These are phyloP conservation scores for Acropternis orthonyx DNA, from an alignment of 2,797 vertebrate genomes.

Conservation along the genomic window DNA sequence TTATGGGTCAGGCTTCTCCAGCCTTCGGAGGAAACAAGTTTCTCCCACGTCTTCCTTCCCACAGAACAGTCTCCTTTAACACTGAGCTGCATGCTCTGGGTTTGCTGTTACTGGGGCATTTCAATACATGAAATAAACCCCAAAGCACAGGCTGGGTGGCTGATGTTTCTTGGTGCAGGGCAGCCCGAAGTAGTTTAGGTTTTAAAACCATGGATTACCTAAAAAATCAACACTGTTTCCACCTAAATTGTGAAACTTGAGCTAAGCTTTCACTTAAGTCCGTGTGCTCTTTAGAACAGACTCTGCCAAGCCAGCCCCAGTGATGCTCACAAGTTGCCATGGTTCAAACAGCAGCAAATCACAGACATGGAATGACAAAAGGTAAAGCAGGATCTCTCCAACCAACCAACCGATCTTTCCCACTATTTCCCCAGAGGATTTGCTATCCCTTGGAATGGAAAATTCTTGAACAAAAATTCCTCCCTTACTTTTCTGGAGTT, in stretches of 20 bases:
- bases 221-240: not conserved
- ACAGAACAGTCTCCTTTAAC: not conserved
- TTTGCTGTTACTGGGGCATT: not conserved
- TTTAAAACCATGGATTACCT: not conserved
- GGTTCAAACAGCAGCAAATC: not conserved
- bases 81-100: not conserved
- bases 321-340: not conserved
- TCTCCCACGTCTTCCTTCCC: not conserved
- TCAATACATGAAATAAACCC: not conserved
- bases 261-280: not conserved
- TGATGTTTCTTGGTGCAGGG: not conserved
- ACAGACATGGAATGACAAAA: accelerated
- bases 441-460: not conserved
- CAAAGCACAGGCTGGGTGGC: not conserved
- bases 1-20: not conserved
- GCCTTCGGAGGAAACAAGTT: not conserved
- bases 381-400: not conserved
- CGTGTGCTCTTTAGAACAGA: not conserved
- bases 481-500: not conserved
- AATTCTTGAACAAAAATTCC: not conserved
- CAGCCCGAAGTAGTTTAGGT: not conserved
- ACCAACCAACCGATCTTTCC: not conserved
- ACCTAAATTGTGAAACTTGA: not conserved
- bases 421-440: not conserved
- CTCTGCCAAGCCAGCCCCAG: not conserved